Base-by-base conservation (phyloP, 1,140 invertebrate genomes). In the Nephila pilipes region DNA sequence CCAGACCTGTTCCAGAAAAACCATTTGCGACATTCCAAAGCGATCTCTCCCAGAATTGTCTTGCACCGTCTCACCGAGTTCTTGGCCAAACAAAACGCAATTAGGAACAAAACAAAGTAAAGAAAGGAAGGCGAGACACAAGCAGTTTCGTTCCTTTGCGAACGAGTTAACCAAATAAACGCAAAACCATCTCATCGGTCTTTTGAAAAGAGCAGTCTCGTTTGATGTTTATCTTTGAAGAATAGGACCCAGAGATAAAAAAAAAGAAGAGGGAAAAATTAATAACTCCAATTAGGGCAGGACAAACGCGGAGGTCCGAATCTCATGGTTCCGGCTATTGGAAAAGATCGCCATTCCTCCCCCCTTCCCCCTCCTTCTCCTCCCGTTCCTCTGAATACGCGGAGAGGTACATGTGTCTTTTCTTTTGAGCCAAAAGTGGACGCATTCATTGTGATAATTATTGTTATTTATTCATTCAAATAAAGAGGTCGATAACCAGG, bases 351-450 rank as follows among this genome's bases (percentile, higher is more conserved):
- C 69, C 36, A 6, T 29, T 36, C 69, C 69, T 32, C 18, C 14
- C 29, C 12, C 32, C 69, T 8, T 16, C 29, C 25, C 25, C n/a
- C 14, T 25, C 69, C 14, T 36, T 12, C 12, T 14, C 16, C 29
- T 36, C 69, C 36, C 69, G 16, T 32, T 36, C 18, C 29, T 16
- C 32, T 25, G 32, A 75, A 32, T 25, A 29, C 29, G 69, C 20
- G 18, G 69, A 75, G 69, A 32, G 54, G 80, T 83, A 83, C 22
- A 83, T 54, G 38, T 83, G 80, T 83, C 80, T 83, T 83, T 83
- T 83, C 80, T 83, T 83, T 83, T 83, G 80, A 54, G 38, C 14
- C 80, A 83, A n/a, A 83, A 83, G n/a, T 83, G 80, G 80, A 83
- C 80, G 80, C 80, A 29, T 83, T 83, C 80, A 83, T 83, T 83